phyloP scores from a whole-genome alignment of 2,113 vertebrate genomes.

The Siphamia tubifer region DNA sequence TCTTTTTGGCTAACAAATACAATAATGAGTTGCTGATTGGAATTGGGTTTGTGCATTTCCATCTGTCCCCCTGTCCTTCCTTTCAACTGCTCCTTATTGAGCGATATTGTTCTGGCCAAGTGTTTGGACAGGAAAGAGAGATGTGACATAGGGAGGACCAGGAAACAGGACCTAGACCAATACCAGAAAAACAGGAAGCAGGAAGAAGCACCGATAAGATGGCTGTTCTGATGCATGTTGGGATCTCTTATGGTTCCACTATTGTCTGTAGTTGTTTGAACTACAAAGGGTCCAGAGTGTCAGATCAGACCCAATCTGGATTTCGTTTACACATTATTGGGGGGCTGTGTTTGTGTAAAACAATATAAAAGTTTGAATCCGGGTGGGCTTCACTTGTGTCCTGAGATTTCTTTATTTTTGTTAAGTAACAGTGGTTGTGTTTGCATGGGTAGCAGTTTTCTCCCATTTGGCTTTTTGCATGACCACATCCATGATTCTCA shows the following conservation, averaged over 20 bases:
- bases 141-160: slow-evolving; percentile 72
- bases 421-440: not conserved
- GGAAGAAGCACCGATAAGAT: slow-evolving; percentile 70
- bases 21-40: no score
- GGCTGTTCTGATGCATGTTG: slow-evolving; percentile 44
- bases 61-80: slow-evolving; percentile 15
- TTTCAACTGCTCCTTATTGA: slow-evolving; percentile 25
- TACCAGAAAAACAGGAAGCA: slow-evolving; percentile 77
- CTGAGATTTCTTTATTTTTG: not conserved
- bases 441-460: not conserved
- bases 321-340: not conserved
- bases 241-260: slow-evolving; percentile 32
- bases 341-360: not conserved
- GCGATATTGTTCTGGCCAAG: slow-evolving; percentile 46
- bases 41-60: no score
- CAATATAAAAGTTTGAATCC: not conserved
- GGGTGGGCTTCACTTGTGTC: not conserved
- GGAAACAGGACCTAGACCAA: slow-evolving; percentile 69
- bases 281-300: slow-evolving; percentile 3
- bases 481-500: slow-evolving; percentile 22
- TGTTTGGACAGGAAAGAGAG: slow-evolving; percentile 70
- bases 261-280: slow-evolving; percentile 32
- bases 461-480: not conserved
- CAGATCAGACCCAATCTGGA: not conserved
- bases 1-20: not conserved